Conservation (phyloP, 2,888 invertebrate species). For the Mesorhabditis spiculigera region DNA sequence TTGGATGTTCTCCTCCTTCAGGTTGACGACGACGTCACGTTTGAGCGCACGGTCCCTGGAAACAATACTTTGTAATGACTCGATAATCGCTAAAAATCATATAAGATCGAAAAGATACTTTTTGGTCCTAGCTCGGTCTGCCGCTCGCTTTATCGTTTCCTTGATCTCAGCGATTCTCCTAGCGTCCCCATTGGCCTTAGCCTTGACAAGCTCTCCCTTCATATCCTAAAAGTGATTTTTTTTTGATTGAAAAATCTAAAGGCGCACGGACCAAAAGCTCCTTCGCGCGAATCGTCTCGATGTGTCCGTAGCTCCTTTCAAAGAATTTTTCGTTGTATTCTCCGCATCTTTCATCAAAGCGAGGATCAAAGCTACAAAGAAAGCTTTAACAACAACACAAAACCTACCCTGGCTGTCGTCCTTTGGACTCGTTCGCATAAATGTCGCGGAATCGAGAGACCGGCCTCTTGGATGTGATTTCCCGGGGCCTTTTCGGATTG, state of each 20-base stretch:
- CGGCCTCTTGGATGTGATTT: slow-evolving; percentile 45
- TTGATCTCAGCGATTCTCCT: slow-evolving; percentile 8
- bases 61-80: slow-evolving; percentile 8
- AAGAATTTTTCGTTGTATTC: slow-evolving; percentile 44
- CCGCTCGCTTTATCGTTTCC: slow-evolving; percentile 13
- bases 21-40: slow-evolving; percentile 16
- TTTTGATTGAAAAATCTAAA: not conserved
- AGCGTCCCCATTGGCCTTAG: slow-evolving; percentile 12
- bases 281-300: slow-evolving; percentile 38
- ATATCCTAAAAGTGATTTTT: not conserved
- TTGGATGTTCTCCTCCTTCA: slow-evolving; percentile 45
- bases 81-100: not conserved
- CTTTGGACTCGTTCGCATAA: slow-evolving; percentile 14
- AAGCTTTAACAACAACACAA: not conserved
- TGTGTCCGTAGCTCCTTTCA: slow-evolving; percentile 47
- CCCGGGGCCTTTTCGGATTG: slow-evolving; percentile 34
- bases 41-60: slow-evolving; percentile 9
- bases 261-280: slow-evolving; percentile 36
- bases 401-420: not conserved
- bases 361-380: slow-evolving; percentile 35
- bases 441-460: slow-evolving; percentile 25
- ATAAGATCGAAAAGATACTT: not conserved
- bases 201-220: slow-evolving; percentile 13
- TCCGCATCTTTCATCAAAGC: slow-evolving; percentile 46
- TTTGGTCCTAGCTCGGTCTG: slow-evolving; percentile 15